These are phyloP conservation scores for Cyrtorhinus lividipennis DNA, from an alignment of 1,140 invertebrate genomes.

Conservation along the genomic window DNA sequence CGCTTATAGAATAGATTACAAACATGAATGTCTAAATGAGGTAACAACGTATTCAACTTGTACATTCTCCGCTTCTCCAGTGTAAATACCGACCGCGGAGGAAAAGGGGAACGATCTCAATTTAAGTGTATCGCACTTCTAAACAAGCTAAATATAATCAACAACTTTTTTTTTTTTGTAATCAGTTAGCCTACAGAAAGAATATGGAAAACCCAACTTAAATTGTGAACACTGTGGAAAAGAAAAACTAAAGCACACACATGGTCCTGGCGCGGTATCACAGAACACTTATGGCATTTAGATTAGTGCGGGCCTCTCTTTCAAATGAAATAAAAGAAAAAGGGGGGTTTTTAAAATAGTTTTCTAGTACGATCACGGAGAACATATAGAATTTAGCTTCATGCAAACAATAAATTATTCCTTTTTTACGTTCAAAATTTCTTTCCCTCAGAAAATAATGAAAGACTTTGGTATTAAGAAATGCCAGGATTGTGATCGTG, in stretches of 20 bases:
- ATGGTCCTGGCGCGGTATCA: slow-evolving; percentile 21
- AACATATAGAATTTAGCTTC: too few species aligned
- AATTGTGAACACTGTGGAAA: slow-evolving; percentile 18
- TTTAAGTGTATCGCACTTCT: slow-evolving; percentile 16
- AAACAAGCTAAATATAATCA: slow-evolving; percentile 18
- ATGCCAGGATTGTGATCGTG: slow-evolving; percentile 17
- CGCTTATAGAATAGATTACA: slow-evolving; percentile 12
- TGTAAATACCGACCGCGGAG: too few species aligned
- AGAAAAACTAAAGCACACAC: slow-evolving; percentile 18
- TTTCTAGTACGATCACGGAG: too few species aligned
- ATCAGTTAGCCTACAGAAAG: too few species aligned
- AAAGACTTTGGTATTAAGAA: slow-evolving; percentile 23
- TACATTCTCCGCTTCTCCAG: too few species aligned
- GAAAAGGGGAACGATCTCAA: slow-evolving; percentile 10
- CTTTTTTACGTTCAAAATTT: background rate
- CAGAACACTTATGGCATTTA: slow-evolving; percentile 23
- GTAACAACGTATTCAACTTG: slow-evolving; percentile 18
- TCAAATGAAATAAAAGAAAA: too few species aligned
- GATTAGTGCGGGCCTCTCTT: slow-evolving; percentile 2
- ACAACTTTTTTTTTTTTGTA: background rate
- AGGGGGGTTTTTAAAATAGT: too few species aligned
- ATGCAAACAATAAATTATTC: background rate
- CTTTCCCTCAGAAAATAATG: slow-evolving; percentile 17
- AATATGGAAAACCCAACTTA: slow-evolving; percentile 19
- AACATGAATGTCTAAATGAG: slow-evolving; percentile 22